A percentile compares a stretch with the other conserved stretches of the same genome.
These are phyloP conservation scores for Hoplostethus mediterraneus DNA, from an alignment of 2,797 vertebrate genomes.

Conservation along the genomic window DNA sequence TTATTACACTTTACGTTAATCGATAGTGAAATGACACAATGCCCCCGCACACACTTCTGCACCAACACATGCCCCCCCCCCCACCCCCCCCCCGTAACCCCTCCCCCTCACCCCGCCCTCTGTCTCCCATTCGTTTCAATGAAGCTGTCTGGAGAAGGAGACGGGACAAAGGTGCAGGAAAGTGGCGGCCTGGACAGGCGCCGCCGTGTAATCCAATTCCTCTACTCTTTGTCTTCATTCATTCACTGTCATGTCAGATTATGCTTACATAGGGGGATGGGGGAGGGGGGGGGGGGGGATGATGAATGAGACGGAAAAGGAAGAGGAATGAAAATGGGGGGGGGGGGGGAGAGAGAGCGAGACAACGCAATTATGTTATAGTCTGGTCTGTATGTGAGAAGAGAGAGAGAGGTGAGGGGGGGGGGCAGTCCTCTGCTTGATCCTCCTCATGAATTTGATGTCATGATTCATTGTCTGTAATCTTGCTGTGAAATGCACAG, in stretches of 20 bases:
- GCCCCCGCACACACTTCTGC: constrained; percentile 27
- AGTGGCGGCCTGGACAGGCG: constrained; percentile 45
- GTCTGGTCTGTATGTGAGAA: constrained; percentile 17
- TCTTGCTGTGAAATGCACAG: constrained; percentile 34
- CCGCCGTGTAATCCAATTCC: constrained; percentile 66
- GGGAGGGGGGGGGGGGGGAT: constrained; percentile 32
- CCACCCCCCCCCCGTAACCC: too few relatives aligned
- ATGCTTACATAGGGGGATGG: constrained; percentile 28
- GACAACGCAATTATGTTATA: constrained; percentile 53
- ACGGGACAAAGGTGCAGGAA: constrained; percentile 39
- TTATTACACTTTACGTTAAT: constrained; percentile 61
- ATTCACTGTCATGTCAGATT: constrained; percentile 52
- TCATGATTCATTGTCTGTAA: constrained; percentile 53
- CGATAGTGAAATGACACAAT: constrained; percentile 17
- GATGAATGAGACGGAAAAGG: constrained; percentile 43
- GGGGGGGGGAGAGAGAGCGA: neutral
- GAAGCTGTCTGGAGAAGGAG: constrained; percentile 43
- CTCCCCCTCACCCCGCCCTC: too few relatives aligned
- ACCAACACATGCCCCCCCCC: neutral
- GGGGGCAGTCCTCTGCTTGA: neutral
- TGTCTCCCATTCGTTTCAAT: constrained; percentile 45
- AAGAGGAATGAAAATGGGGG: neutral
- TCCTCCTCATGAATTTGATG: constrained; percentile 45
- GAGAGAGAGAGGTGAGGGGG: neutral
- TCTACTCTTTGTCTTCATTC: constrained; percentile 69